These are phyloP conservation scores for Drosophila falleni DNA, from an alignment of 2,888 invertebrate species.

Conservation along the genomic window DNA sequence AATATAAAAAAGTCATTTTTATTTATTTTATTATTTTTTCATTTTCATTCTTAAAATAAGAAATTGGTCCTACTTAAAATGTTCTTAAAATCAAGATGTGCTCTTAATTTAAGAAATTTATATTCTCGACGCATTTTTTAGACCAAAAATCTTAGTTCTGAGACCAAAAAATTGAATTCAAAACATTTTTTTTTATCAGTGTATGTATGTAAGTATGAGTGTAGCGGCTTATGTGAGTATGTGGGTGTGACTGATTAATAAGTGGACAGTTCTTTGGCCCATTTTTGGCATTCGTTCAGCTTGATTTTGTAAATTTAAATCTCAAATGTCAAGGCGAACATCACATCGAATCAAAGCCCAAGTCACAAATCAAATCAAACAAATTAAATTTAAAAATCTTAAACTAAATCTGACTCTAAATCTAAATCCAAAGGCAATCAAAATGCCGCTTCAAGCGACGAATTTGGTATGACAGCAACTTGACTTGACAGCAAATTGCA, in stretches of 20 bases:
- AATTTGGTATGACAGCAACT: conserved; percentile 43
- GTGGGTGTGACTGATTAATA: conserved; percentile 52
- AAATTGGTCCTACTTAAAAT: too few species aligned
- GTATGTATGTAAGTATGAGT: conserved; percentile 14
- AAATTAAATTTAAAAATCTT: conserved; percentile 21
- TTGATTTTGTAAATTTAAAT: conserved; percentile 1
- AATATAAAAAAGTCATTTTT: too few species aligned
- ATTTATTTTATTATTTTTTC: too few species aligned
- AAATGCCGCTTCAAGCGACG: conserved; percentile 52
- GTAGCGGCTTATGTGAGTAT: conserved; percentile 7
- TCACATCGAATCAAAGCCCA: too few species aligned
- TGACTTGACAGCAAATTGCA: conserved; percentile 35
- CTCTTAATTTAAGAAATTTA: too few species aligned
- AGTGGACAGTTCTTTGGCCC: conserved; percentile 23
- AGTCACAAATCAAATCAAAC: conserved; percentile 57
- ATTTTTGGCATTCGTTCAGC: conserved; percentile 23
- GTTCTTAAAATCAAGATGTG: too few species aligned
- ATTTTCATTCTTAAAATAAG: too few species aligned
- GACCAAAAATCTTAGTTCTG: too few species aligned
- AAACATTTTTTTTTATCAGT: too few species aligned
- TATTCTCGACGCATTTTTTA: too few species aligned
- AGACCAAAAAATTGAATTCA: too few species aligned
- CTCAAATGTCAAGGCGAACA: conserved; percentile 55
- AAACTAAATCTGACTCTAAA: conserved; percentile 24
- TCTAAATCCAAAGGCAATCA: conserved; percentile 30